Base-by-base conservation (phyloP, 1,140 invertebrate species). In the Caenorhabditis remanei region DNA sequence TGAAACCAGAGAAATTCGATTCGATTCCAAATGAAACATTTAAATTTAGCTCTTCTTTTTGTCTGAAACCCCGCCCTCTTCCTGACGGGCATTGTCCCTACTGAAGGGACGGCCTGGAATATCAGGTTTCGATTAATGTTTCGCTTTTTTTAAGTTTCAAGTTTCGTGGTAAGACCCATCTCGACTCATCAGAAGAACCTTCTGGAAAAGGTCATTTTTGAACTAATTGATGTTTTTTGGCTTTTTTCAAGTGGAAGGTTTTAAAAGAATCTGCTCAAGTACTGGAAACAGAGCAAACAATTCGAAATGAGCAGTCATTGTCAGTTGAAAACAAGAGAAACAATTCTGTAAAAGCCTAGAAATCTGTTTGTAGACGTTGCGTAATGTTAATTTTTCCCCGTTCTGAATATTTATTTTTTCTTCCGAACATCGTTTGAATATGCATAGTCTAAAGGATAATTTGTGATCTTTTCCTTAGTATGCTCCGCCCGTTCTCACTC, bases 91-190 rank as follows among this genome's bases (percentile, higher is more conserved):
- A 46, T 79, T 53, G 71, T 24, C 71, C 71, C 50, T 46, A 19
- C 46, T 50, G 40, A 50, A 63, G 24, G 9, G 24, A 50, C 71
- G 19, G 71, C 46, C 71, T 13, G 46, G 32, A 50, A 79, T 79
- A 79, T 79, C 71, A 79, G 46, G 71, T 79, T 79, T 79, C 71
- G 71, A 41, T 79, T 79, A 50, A 71, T 71, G 71, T 79, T 50
- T 79, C 71, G 5, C 46, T 32, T 32, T 32, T 79, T 11, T 2
- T 53, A 53, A 79, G 71, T 79, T 79, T 79, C 71, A 50, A 79
- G 71, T 79, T 79, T 79, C 71, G 46, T 79, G 71, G 14, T n/a
- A 13, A 71, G 65, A 71, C 71, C 46, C 71, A 41, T 46, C 21
- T 11, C 16, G n/a, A 63, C 19, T 79, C 71, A 79, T 71, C 13